Evolutionary conservation across 2,113 vertebrate species (phyloP).

Genomic region (Pedionomus torquatus): DNA sequence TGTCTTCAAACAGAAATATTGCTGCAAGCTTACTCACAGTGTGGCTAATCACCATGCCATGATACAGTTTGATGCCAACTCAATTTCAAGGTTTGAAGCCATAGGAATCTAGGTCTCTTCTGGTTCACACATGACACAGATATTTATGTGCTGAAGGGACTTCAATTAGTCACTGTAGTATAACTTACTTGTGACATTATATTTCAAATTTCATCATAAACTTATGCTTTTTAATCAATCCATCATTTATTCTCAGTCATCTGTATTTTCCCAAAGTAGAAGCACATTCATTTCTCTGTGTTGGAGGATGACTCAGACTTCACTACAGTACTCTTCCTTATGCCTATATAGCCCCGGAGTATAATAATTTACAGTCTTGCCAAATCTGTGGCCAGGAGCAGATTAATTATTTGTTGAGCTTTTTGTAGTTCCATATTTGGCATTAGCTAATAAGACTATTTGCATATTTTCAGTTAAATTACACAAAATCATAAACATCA

Average conservation of each 20-base stretch:
- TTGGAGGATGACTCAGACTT: slow-evolving; percentile 35
- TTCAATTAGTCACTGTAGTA: slow-evolving; percentile 18
- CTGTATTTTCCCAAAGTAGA: slow-evolving; percentile 43
- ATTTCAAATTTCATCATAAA: slow-evolving; percentile 38
- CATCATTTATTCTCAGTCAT: slow-evolving; percentile 52
- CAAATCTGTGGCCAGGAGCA: slow-evolving; percentile 34
- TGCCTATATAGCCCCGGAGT: not conserved
- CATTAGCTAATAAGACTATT: slow-evolving; percentile 10
- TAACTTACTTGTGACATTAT: slow-evolving; percentile 30
- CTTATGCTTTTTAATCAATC: slow-evolving; percentile 49
- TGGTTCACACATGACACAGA: slow-evolving; percentile 49
- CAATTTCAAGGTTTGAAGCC: slow-evolving; percentile 38
- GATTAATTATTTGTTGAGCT: slow-evolving; percentile 33
- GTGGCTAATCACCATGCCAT: slow-evolving; percentile 20
- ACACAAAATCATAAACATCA: not conserved
- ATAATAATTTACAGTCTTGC: slow-evolving; percentile 15
- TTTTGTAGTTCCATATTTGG: slow-evolving; percentile 43
- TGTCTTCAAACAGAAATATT: slow-evolving; percentile 37
- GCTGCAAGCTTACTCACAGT: not conserved
- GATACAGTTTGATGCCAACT: slow-evolving; percentile 34
- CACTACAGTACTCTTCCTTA: slow-evolving; percentile 3
- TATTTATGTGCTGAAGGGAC: slow-evolving; percentile 23
- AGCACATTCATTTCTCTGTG: slow-evolving; percentile 8
- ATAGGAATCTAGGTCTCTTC: slow-evolving; percentile 45
- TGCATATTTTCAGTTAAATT: not conserved